Evolutionary conservation across 2,797 vertebrate species (phyloP).

Genomic region (Remorina albescens): DNA sequence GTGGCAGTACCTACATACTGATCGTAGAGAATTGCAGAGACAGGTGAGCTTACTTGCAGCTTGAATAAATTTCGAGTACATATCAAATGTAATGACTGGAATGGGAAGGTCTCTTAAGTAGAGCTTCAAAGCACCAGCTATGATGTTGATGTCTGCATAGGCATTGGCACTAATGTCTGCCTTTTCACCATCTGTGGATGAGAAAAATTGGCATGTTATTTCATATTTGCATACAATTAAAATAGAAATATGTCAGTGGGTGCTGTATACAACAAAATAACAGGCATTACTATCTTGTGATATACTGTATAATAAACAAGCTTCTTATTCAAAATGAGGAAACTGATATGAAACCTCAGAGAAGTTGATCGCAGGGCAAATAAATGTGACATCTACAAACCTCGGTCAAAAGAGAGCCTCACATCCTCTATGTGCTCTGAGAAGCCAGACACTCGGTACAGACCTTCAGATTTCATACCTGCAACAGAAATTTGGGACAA

Average conservation of each 20-base stretch:
- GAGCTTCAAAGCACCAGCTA: conserved; percentile 97
- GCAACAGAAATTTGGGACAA: conserved; percentile 40
- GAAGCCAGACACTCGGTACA: conserved; percentile 97
- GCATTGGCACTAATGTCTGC: conserved; percentile 92
- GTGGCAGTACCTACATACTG: not conserved
- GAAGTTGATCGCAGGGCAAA: conserved; percentile 22
- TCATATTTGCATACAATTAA: not conserved
- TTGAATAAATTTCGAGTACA: conserved; percentile 97
- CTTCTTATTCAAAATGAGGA: conserved; percentile 33
- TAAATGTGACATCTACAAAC: conserved; percentile 77
- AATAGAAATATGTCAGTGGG: conserved; percentile 4
- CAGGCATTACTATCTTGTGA: not conserved
- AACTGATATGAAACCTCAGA: conserved; percentile 40
- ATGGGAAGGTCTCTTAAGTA: conserved; percentile 99
- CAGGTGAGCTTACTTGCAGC: conserved; percentile 92
- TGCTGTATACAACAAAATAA: not conserved
- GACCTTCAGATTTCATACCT: conserved; percentile 96
- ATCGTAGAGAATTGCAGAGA: conserved; percentile 4
- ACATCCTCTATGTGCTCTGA: conserved; percentile 98
- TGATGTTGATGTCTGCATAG: conserved; percentile 99
- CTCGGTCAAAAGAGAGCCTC: conserved; percentile 96
- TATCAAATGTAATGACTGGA: conserved; percentile 96
- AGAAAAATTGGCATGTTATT: conserved; percentile 28
- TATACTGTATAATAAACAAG: conserved; percentile 23
- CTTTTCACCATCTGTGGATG: conserved; percentile 93